Evolutionary conservation across 2,888 invertebrate species (phyloP).

Genomic region (Flexamia atlantica): DNA sequence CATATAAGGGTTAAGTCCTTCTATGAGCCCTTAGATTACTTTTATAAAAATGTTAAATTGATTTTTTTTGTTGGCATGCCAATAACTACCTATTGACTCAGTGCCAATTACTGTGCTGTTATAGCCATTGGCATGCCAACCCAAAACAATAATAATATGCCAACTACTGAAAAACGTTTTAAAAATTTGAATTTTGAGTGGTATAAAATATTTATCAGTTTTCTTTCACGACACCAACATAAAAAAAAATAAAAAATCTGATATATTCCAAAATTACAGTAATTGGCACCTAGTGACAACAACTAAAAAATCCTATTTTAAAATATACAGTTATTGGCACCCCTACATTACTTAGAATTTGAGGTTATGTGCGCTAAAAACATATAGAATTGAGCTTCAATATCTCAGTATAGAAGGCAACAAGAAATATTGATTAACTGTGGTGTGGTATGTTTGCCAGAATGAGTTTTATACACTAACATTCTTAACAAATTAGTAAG

Average conservation of each 20-base stretch:
- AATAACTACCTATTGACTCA: conserved; percentile 1
- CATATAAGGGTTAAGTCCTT: background rate
- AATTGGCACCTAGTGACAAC: conserved; percentile 14
- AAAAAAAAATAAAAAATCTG: background rate
- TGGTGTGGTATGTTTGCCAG: conserved; percentile 7
- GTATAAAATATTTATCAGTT: background rate
- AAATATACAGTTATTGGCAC: conserved; percentile 8
- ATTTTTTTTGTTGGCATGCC: background rate
- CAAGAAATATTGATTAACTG: background rate
- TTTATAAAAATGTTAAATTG: too few relatives aligned
- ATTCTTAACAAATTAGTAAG: background rate
- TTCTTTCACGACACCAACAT: background rate
- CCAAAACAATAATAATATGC: conserved; percentile 22
- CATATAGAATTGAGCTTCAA: background rate
- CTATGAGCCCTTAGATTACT: too few relatives aligned
- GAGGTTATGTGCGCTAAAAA: conserved; percentile 1
- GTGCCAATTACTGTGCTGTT: background rate
- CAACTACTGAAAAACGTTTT: conserved; percentile 22
- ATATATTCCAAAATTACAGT: conserved; percentile 3
- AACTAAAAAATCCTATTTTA: background rate
- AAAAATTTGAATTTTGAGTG: background rate
- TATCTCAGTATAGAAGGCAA: conserved; percentile 1
- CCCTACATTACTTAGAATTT: background rate
- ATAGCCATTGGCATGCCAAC: conserved; percentile 30
- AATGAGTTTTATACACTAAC: background rate